Percentiles rank a stretch among this genome's conserved stretches.
These are phyloP conservation scores for Temnothorax rugatulus DNA, from an alignment of 2,888 invertebrate species.

Conservation along the genomic window DNA sequence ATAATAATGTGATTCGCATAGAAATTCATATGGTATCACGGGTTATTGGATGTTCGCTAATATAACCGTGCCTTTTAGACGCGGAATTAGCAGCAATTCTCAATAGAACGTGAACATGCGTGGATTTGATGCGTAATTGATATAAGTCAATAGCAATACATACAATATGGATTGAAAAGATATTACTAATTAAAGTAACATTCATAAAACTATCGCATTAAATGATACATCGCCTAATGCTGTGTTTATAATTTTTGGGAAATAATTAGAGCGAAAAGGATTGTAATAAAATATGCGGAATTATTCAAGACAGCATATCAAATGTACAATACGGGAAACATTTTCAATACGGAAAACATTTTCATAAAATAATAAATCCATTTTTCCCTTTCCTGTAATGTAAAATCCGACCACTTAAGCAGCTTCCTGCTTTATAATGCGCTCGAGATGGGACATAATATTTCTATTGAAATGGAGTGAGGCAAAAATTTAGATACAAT, in stretches of 20 bases:
- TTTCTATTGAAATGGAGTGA: conserved; percentile 22
- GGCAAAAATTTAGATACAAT: conserved; percentile 14
- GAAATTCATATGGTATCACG: neutral
- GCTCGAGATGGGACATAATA: neutral
- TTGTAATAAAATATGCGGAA: neutral
- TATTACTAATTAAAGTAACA: neutral
- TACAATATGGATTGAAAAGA: neutral
- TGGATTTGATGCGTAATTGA: neutral
- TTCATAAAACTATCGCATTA: neutral
- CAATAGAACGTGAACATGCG: neutral
- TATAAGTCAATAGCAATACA: neutral
- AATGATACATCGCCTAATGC: neutral
- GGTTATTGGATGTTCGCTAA: conserved; percentile 27
- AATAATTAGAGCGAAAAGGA: neutral
- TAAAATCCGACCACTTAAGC: neutral
- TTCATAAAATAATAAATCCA: conserved; percentile 4
- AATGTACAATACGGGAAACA: neutral
- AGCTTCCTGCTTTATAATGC: conserved; percentile 18
- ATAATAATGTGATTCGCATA: conserved; percentile 40
- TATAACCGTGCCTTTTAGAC: conserved; percentile 1
- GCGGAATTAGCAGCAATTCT: neutral
- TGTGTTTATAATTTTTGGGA: neutral
- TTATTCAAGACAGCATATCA: neutral
- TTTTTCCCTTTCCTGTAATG: neutral
- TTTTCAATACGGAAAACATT: neutral